phyloP scores from a whole-genome alignment of 2,113 vertebrate genomes.

The Osmerus mordax region DNA sequence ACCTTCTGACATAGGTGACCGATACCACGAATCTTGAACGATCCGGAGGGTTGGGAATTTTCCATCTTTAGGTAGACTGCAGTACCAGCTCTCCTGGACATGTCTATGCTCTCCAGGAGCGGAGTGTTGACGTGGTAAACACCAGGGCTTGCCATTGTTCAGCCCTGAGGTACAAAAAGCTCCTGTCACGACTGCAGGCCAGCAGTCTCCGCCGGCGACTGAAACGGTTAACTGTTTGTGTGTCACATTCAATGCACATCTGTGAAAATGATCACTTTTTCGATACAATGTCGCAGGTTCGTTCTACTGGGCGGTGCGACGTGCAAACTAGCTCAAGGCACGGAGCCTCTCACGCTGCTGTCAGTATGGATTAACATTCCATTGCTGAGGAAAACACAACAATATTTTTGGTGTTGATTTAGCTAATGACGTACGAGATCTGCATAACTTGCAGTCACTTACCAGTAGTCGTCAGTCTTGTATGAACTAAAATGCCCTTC shows the following conservation, averaged over 20 bases:
- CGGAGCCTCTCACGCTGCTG: not conserved
- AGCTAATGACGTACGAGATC: not conserved
- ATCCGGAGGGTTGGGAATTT: constrained; percentile 84
- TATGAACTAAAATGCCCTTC: too few relatives aligned
- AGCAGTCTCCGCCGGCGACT: too few relatives aligned
- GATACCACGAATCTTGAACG: constrained; percentile 94
- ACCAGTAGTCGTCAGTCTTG: too few relatives aligned
- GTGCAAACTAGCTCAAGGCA: not conserved
- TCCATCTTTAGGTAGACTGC: constrained; percentile 88
- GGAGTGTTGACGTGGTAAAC: constrained; percentile 79
- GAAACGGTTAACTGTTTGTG: too few relatives aligned
- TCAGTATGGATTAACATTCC: constrained; percentile 21
- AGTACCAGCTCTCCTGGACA: constrained; percentile 74
- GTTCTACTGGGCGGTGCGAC: too few relatives aligned
- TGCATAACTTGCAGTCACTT: too few relatives aligned
- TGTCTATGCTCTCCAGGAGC: constrained; percentile 77
- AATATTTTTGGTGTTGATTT: not conserved
- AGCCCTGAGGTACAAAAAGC: not conserved
- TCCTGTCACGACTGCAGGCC: not conserved
- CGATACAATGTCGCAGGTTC: too few relatives aligned
- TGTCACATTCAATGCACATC: not conserved
- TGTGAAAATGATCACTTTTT: not conserved
- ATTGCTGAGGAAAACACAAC: constrained; percentile 9
- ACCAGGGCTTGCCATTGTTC: not conserved
- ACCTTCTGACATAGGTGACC: constrained; percentile 89